Evolutionary conservation across 2,113 vertebrate species (phyloP).

Genomic region (Amazona vittata): DNA sequence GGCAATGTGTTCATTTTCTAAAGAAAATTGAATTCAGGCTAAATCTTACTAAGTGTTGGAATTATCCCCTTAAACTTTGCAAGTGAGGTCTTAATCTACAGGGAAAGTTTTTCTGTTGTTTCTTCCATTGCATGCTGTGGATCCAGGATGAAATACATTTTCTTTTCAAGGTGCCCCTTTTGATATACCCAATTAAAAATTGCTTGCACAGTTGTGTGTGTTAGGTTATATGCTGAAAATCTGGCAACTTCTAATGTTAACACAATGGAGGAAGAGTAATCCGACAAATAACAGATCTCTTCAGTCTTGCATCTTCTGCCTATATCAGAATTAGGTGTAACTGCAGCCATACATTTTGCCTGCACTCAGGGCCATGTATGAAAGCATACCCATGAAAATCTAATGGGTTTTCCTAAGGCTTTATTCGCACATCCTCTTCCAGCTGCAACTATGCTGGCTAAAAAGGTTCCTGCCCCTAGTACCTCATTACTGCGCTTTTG

Average conservation of each 20-base stretch:
- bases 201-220: neutral
- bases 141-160: neutral
- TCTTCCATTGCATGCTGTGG: neutral
- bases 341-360: neutral
- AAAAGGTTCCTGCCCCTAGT: neutral
- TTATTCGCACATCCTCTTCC: neutral
- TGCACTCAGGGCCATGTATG: neutral
- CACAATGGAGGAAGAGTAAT: neutral
- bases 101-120: neutral
- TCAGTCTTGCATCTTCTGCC: neutral
- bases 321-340: neutral
- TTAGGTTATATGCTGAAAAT: neutral
- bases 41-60: neutral
- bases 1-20: neutral
- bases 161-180: neutral
- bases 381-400: neutral
- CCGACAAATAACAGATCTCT: neutral
- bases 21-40: neutral
- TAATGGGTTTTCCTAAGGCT: neutral
- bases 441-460: neutral
- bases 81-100: neutral
- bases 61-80: neutral
- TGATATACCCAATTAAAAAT: neutral
- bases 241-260: neutral
- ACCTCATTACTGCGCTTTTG: neutral